These are phyloP conservation scores for Epinephelus lanceolatus DNA, from an alignment of 2,113 vertebrate genomes.

Conservation along the genomic window DNA sequence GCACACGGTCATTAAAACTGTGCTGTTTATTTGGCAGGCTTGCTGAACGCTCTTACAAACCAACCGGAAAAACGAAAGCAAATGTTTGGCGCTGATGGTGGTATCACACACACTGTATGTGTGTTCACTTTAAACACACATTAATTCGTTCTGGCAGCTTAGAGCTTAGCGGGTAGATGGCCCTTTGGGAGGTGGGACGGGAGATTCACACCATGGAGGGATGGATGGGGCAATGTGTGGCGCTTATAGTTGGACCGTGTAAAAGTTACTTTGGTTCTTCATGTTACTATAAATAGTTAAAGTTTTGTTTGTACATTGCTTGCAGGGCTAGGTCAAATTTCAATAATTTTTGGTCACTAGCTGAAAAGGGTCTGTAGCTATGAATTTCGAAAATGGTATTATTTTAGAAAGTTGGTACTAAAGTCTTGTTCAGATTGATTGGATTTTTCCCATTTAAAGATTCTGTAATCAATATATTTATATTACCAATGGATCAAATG, in stretches of 20 bases:
- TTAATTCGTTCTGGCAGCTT: constrained; percentile 54
- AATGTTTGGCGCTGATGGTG: constrained; percentile 54
- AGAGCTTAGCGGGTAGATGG: constrained; percentile 8
- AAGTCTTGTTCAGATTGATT: too few relatives aligned
- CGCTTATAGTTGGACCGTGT: neutral
- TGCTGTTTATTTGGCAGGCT: constrained; percentile 73
- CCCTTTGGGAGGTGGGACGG: neutral
- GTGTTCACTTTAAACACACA: constrained; percentile 37
- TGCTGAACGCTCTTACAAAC: constrained; percentile 36
- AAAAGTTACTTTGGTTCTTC: constrained; percentile 17
- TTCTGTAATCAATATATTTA: neutral
- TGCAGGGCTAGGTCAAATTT: neutral
- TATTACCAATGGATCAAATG: neutral
- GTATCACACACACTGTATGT: constrained; percentile 37
- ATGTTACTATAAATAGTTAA: neutral
- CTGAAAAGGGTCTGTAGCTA: neutral
- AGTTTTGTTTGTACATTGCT: neutral
- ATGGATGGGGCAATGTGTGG: constrained; percentile 6
- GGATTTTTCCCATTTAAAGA: neutral
- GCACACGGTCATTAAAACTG: constrained; percentile 57
- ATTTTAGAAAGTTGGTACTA: too few relatives aligned
- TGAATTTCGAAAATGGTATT: too few relatives aligned
- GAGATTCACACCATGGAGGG: constrained; percentile 8
- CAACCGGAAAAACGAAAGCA: constrained; percentile 70
- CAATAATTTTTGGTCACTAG: neutral